These are phyloP conservation scores for Halisarca cf. caerulea DNA, from an alignment of 37 sponge, comb jelly and placozoan species.

Conservation along the genomic window DNA sequence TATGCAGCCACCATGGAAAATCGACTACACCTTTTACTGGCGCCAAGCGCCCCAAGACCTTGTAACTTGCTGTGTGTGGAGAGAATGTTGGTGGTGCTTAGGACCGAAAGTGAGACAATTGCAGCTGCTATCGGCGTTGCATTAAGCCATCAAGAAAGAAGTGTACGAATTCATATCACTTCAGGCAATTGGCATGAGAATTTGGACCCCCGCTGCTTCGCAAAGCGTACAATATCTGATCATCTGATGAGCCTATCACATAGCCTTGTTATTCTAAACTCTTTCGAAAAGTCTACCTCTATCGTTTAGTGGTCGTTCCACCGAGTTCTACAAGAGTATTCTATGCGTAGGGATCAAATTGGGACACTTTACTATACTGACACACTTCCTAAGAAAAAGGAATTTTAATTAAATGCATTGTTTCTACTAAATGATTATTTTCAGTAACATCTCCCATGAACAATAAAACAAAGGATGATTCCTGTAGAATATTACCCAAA, in stretches of 20 bases:
- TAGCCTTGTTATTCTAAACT: background rate
- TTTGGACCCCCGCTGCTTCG: background rate
- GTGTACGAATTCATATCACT: conserved; percentile 29
- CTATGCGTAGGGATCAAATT: background rate
- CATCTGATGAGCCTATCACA: background rate
- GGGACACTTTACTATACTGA: too few relatives aligned
- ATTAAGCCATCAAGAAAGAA: background rate
- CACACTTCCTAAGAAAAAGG: too few relatives aligned
- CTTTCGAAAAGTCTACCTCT: background rate
- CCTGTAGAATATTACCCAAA: too few relatives aligned
- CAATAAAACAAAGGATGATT: too few relatives aligned
- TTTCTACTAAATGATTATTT: too few relatives aligned
- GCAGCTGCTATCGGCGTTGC: conserved; percentile 5
- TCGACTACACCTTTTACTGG: background rate
- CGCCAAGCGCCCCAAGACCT: conserved; percentile 14
- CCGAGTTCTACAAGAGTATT: background rate
- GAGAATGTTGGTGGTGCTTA: background rate
- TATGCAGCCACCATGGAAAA: conserved; percentile 25
- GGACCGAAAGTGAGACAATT: conserved; percentile 1
- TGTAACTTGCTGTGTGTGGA: background rate
- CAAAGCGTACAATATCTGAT: background rate
- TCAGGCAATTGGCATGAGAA: conserved; percentile 20
- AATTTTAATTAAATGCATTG: too few relatives aligned
- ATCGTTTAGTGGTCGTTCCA: conserved; percentile 3
- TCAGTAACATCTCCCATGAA: too few relatives aligned